Conservation (phyloP, 1,140 invertebrate genomes). For the Ceratosolen fusciceps region DNA sequence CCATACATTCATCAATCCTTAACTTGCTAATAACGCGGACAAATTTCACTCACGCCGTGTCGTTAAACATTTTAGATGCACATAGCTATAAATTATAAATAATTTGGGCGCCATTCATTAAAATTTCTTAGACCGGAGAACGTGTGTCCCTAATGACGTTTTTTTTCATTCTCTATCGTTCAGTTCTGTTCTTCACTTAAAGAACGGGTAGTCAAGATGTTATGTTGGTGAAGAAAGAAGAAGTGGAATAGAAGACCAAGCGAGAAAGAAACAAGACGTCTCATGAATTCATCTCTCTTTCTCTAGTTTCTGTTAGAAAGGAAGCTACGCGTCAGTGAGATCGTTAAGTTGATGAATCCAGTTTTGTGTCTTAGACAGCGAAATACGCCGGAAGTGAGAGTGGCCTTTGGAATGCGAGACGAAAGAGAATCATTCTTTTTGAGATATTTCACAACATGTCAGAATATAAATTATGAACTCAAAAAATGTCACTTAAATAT, state of each 20-base stretch:
- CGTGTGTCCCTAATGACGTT: constrained; percentile 54
- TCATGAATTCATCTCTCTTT: constrained; percentile 17
- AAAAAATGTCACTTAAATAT: not conserved
- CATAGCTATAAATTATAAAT: constrained; percentile 66
- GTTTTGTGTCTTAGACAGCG: constrained; percentile 48
- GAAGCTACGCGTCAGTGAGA: constrained; percentile 69
- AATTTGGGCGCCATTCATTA: constrained; percentile 66
- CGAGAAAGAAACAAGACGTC: constrained; percentile 37
- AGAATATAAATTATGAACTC: not conserved
- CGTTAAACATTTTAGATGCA: constrained; percentile 3
- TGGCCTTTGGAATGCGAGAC: constrained; percentile 1
- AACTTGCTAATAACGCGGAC: constrained; percentile 18
- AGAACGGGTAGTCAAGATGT: constrained; percentile 45
- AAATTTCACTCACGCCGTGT: not conserved
- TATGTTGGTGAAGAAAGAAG: constrained; percentile 15
- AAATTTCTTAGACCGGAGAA: constrained; percentile 59
- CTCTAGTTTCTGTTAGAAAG: constrained; percentile 52
- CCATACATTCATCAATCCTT: constrained; percentile 30
- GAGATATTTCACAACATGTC: not conserved
- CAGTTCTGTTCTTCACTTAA: not conserved
- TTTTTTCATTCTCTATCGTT: not conserved
- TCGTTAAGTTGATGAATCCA: constrained; percentile 69
- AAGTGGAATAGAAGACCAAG: constrained; percentile 31
- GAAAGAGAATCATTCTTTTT: not conserved
- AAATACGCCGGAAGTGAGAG: constrained; percentile 62